Evolutionary conservation across 2,113 vertebrate species (phyloP).

Genomic region (Pithys albifrons): DNA sequence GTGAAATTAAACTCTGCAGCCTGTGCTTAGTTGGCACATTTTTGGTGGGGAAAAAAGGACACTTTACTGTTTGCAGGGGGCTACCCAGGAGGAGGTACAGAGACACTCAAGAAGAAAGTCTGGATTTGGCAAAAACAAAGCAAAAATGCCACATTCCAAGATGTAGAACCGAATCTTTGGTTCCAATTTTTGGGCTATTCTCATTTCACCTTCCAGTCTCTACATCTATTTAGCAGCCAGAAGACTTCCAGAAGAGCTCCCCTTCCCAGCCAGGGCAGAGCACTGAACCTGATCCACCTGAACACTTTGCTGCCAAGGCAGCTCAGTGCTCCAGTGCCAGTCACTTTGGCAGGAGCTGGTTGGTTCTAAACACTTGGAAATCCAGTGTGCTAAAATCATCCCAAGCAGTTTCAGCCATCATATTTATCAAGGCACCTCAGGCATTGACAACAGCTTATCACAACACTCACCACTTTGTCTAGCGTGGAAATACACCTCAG

Average conservation of each 20-base stretch:
- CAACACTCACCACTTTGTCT: neutral
- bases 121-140: neutral
- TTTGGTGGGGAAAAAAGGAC: neutral
- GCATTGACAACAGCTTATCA: neutral
- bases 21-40: neutral
- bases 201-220: neutral
- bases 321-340: neutral
- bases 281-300: neutral
- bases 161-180: neutral
- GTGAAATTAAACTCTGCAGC: neutral
- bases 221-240: neutral
- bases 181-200: neutral
- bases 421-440: neutral
- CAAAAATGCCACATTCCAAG: neutral
- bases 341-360: neutral
- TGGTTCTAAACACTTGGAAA: neutral
- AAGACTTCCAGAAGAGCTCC: neutral
- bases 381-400: neutral
- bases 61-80: neutral
- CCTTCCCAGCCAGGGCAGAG: neutral
- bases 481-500: neutral
- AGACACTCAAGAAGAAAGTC: neutral
- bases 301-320: neutral
- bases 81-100: neutral
- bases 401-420: neutral